These are phyloP conservation scores for Volucella inanis DNA, from an alignment of 2,888 invertebrate genomes.

Conservation along the genomic window DNA sequence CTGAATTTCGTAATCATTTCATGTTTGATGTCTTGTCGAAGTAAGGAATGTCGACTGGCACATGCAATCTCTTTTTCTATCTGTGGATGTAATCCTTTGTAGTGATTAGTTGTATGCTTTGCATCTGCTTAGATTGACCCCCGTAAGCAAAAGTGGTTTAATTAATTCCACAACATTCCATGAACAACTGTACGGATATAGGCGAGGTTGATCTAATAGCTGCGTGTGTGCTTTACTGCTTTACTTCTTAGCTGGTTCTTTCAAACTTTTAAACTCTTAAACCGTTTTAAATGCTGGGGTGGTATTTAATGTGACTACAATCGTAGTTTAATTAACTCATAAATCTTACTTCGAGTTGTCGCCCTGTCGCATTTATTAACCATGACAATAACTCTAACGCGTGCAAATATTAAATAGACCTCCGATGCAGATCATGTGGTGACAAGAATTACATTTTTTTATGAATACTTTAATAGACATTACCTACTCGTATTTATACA, in stretches of 20 bases:
- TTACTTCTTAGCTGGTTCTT: conserved; percentile 36
- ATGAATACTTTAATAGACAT: conserved; percentile 18
- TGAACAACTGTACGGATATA: conserved; percentile 38
- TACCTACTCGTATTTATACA: too few species aligned
- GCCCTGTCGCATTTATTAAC: conserved; percentile 64
- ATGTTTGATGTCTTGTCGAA: conserved; percentile 61
- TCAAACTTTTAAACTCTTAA: conserved; percentile 15
- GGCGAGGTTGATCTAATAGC: conserved; percentile 30
- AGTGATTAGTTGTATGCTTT: conserved; percentile 48
- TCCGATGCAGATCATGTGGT: conserved; percentile 55
- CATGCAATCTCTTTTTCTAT: conserved; percentile 60
- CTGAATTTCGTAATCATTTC: conserved; percentile 9
- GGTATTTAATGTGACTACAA: conserved; percentile 60
- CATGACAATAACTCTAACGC: conserved; percentile 68
- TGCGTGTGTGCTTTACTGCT: conserved; percentile 43
- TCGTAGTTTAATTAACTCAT: conserved; percentile 72
- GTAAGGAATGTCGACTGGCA: conserved; percentile 56
- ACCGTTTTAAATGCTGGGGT: conserved; percentile 40
- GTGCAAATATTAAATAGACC: conserved; percentile 60
- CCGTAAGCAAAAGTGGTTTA: conserved; percentile 52
- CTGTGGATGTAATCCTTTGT: conserved; percentile 62
- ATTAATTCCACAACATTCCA: conserved; percentile 68
- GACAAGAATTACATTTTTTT: conserved; percentile 49
- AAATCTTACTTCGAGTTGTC: conserved; percentile 69
- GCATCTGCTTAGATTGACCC: conserved; percentile 44